phyloP scores from a whole-genome alignment of 2,888 invertebrate species.

The Dolichomitus sp. region DNA sequence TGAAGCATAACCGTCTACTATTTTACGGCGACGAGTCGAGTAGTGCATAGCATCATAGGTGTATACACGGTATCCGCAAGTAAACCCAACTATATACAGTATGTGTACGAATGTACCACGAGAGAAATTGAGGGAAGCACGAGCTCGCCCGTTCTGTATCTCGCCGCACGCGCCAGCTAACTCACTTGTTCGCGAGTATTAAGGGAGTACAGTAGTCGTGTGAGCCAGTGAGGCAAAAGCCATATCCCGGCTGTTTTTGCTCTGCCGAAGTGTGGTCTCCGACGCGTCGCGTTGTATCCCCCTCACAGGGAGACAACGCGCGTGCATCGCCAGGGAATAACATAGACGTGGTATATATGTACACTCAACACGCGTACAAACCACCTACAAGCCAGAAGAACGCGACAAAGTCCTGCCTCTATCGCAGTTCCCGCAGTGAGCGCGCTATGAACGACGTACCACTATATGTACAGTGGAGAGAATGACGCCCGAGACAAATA shows the following conservation, averaged over 20 bases:
- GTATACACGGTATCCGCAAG: neutral
- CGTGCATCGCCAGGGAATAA: conserved; percentile 55
- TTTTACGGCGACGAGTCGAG: conserved; percentile 4
- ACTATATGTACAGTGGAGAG: neutral
- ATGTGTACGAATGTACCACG: conserved; percentile 12
- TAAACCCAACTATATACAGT: neutral
- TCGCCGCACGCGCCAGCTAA: neutral
- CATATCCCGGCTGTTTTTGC: conserved; percentile 51
- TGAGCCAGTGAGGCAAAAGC: conserved; percentile 55
- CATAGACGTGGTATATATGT: conserved; percentile 15
- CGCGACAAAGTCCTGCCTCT: conserved; percentile 21
- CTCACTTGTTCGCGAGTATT: conserved; percentile 6
- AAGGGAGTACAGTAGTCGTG: neutral
- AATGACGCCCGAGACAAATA: conserved; percentile 56
- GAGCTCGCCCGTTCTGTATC: neutral
- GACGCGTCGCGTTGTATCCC: conserved; percentile 37
- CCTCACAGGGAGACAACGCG: neutral
- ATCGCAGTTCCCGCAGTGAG: neutral
- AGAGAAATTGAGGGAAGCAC: conserved; percentile 8
- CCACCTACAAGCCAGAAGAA: conserved; percentile 22
- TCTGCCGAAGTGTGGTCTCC: conserved; percentile 53
- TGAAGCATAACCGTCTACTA: neutral
- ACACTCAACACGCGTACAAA: conserved; percentile 24
- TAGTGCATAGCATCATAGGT: neutral
- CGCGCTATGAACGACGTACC: neutral